Evolutionary conservation across 2,888 invertebrate species (phyloP), one percentile per base, ranked within the genome.

Genomic region (Microctonus hyperodae): DNA sequence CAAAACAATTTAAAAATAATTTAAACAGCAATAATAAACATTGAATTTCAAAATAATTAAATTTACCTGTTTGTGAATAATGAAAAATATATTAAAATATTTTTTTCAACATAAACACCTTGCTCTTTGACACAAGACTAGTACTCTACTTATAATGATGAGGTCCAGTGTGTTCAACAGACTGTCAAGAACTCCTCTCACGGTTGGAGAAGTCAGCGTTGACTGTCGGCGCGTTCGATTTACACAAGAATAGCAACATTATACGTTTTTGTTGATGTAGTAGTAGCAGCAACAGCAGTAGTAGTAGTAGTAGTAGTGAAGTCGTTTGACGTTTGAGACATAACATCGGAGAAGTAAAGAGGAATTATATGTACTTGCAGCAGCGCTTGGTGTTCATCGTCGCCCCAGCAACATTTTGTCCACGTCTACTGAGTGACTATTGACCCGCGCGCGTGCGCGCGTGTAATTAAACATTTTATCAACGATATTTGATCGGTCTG

Each of bases 401-500:
- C 79, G 77, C 78, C 72, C 77, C 75, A 73, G 80, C 78, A 78
- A 78, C 78, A 75, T 75, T 61, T 44, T 16, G 16, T 16, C 16
- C 44, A n/a, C 28, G 16, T 44, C 16, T 44, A 44, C 44, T 44
- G 72, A 71, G 71, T 77, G 78, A 80, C 76, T 83, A 83, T 83
- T 81, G 82, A 83, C 81, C 79, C 78, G 81, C 79, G 81, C 79
- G 79, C 80, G 75, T 76, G 81, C 81, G 75, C 77, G 81, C 82
- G 81, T 80, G 81, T 80, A 80, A 81, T 80, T 78, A n/a, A n/a
- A n/a, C n/a, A 73, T 74, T 76, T 76, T 71, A 76, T 76, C 72
- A 67, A 59, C 64, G 66, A 66, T 73, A 72, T 72, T 76, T 72
- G 67, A 65, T 66, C 64, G 61, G 63, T 59, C 50, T 57, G 48